Conservation (phyloP, 2,888 invertebrate species). For the Ligdia adustata region DNA sequence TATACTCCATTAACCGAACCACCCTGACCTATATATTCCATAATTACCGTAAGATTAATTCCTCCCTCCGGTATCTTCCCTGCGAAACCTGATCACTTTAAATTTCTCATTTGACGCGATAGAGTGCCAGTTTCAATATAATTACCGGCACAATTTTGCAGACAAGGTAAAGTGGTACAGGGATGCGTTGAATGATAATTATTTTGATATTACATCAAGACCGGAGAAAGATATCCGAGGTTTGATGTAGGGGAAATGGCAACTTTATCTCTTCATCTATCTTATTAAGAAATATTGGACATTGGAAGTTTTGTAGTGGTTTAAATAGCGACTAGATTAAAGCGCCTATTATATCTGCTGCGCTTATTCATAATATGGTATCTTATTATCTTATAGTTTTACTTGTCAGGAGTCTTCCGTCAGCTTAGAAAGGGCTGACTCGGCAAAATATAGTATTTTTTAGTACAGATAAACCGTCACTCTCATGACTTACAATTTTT, state of each 20-base stretch:
- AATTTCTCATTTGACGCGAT: constrained; percentile 37
- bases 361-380: too few relatives aligned
- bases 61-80: constrained; percentile 16
- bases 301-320: too few relatives aligned
- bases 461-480: neutral
- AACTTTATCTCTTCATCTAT: too few relatives aligned
- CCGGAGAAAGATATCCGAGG: neutral
- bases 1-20: constrained; percentile 12
- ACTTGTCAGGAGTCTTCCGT: too few relatives aligned
- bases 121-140: constrained; percentile 37
- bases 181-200: constrained; percentile 2
- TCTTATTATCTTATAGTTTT: too few relatives aligned
- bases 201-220: constrained; percentile 8
- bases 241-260: too few relatives aligned
- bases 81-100: constrained; percentile 30
- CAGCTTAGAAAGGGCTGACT: too few relatives aligned
- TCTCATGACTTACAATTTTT: too few relatives aligned
- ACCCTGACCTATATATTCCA: constrained; percentile 33
- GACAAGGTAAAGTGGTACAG: constrained; percentile 8
- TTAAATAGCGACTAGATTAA: too few relatives aligned
- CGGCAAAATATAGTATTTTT: too few relatives aligned
- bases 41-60: constrained; percentile 34
- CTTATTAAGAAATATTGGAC: too few relatives aligned
- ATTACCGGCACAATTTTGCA: constrained; percentile 29
- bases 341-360: too few relatives aligned